Base-by-base conservation (phyloP, 2,113 vertebrate genomes). In the Illadopsis cleaveri region DNA sequence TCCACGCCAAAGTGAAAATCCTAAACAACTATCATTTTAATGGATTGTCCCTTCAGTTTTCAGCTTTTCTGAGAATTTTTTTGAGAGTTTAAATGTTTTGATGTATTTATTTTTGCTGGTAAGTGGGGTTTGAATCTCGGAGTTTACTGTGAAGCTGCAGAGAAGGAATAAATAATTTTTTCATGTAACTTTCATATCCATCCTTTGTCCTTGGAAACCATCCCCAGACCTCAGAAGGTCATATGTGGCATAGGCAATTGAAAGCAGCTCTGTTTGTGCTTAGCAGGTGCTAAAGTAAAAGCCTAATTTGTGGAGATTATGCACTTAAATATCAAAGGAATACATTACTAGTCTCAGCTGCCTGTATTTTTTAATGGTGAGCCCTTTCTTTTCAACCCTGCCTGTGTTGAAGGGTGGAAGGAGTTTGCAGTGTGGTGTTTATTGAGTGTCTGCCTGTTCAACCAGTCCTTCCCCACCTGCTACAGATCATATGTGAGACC, bases 361-460 rank as follows among this genome's bases (percentile, higher is more conserved):
- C 78, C 51, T 78, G 20, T 87, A 42, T 79, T 95, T 82, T 88
- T 90, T 96, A 68, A 53, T 50, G 77, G 64, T 81, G 86, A 88
- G 33, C 65, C 60, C 56, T 31, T 48, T 79, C 21, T 87, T 75
- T 85, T 58, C 35, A 91, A 7, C 51, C 19, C 2, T 35, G 28
- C 17, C 60, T 58, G 33, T 96, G 23, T n/a, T 15, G 44, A 66
- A 38, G 77, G 38, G 70, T 44, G n/a, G 72, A 45, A 21, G 44
- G 44, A 37, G 44, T 96, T 96, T 94, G 69, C 54, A 19, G n/a
- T 48, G 27, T 56, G 45, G 28, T 82, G 38, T 19, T 92, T 86
- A 21, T 45, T 33, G 92, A 58, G 56, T 72, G 54, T 56, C 37
- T 84, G 90, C 20, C 4, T 45, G 19, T 45, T 94, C 64, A 73